These are phyloP conservation scores for Euwallacea fornicatus DNA, from an alignment of 1,140 invertebrate genomes.

Conservation along the genomic window DNA sequence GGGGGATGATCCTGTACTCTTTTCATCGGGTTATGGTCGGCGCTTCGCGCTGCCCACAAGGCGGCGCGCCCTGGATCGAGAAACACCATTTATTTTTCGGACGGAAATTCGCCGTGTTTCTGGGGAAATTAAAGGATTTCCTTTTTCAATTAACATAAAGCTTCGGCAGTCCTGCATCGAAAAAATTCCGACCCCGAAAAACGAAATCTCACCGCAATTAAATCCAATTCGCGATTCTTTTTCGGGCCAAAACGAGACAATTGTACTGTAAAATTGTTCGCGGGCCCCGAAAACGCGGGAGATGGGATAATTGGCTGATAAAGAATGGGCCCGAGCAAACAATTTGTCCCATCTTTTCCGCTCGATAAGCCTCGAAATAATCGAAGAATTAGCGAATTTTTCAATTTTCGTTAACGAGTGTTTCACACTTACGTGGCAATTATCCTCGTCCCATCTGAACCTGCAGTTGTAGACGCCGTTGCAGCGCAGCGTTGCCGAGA, in stretches of 20 bases:
- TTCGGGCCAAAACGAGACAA: neutral
- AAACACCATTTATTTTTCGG: too few relatives aligned
- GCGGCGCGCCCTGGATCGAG: too few relatives aligned
- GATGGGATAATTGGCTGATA: constrained; percentile 15
- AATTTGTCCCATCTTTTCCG: constrained; percentile 11
- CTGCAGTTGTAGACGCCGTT: constrained; percentile 77
- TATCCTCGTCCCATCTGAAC: constrained; percentile 80
- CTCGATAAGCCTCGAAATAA: neutral
- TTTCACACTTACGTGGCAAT: constrained; percentile 64
- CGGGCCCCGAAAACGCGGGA: constrained; percentile 2
- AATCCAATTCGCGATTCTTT: neutral
- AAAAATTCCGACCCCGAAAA: neutral
- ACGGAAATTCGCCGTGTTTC: too few relatives aligned
- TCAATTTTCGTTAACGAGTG: too few relatives aligned
- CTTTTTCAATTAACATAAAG: too few relatives aligned
- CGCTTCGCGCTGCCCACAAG: too few relatives aligned
- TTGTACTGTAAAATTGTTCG: constrained; percentile 17
- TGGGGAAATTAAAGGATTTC: too few relatives aligned
- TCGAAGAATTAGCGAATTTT: neutral
- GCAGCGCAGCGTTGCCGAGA: constrained; percentile 69
- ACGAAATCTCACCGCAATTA: neutral
- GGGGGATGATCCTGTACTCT: too few relatives aligned
- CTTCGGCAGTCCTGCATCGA: too few relatives aligned
- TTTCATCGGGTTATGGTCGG: too few relatives aligned
- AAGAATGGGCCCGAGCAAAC: constrained; percentile 9